Conservation (phyloP, 2,797 vertebrate species). For the Antennarius maculatus region DNA sequence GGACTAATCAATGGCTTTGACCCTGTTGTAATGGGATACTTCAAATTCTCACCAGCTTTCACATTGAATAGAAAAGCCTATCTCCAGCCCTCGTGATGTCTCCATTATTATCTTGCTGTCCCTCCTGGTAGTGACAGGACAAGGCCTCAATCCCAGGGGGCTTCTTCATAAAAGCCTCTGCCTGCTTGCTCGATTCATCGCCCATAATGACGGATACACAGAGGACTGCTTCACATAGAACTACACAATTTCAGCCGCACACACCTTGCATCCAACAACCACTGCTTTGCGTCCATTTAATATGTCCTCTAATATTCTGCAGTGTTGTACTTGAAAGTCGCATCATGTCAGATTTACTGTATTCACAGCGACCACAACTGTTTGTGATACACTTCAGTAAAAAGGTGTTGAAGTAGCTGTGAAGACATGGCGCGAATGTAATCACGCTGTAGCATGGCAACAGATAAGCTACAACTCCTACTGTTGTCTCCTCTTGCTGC, state of each 20-base stretch:
- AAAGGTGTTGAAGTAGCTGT: constrained; percentile 43
- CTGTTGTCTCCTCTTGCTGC: constrained; percentile 60
- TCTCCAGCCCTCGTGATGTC: constrained; percentile 75
- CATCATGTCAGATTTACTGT: constrained; percentile 37
- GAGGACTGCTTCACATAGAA: constrained; percentile 62
- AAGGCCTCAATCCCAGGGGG: constrained; percentile 68
- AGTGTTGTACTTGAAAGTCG: constrained; percentile 38
- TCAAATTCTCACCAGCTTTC: constrained; percentile 57
- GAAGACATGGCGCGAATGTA: constrained; percentile 48
- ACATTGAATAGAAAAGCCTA: constrained; percentile 67
- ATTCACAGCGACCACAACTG: constrained; percentile 26
- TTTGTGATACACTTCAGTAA: constrained; percentile 49
- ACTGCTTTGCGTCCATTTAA: too few relatives aligned
- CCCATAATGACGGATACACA: constrained; percentile 74
- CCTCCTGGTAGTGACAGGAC: constrained; percentile 66
- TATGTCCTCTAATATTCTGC: constrained; percentile 37
- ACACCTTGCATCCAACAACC: too few relatives aligned
- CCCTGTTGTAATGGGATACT: constrained; percentile 55
- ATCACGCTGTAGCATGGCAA: constrained; percentile 58
- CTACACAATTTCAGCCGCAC: constrained; percentile 55
- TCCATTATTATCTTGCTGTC: constrained; percentile 74
- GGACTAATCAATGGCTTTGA: constrained; percentile 64
- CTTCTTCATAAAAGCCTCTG: constrained; percentile 54
- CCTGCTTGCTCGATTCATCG: constrained; percentile 67
- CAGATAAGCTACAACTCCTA: constrained; percentile 59